Evolutionary conservation across 2,113 vertebrate genomes (phyloP).

Genomic region (Addax nasomaculatus): DNA sequence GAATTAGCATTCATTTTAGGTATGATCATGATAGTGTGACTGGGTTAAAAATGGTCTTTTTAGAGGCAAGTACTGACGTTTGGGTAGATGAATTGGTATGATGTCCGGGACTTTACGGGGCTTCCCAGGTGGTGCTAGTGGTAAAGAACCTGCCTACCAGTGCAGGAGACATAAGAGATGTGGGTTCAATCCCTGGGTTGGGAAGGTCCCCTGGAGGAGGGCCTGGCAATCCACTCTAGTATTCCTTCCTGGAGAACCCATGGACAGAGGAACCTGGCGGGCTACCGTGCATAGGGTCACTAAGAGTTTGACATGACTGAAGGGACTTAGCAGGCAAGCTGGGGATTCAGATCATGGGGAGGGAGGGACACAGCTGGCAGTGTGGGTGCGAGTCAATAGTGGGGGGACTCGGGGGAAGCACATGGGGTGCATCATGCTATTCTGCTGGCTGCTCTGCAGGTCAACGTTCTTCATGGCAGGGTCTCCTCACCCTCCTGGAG

Average conservation of each 20-base stretch:
- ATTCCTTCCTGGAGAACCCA: not conserved
- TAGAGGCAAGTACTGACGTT: not conserved
- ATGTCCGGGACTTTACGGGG: not conserved
- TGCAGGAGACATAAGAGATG: not conserved
- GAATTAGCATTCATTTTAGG: slow-evolving; percentile 2
- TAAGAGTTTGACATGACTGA: not conserved
- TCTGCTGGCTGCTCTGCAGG: not conserved
- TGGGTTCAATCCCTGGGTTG: not conserved
- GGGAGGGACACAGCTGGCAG: not conserved
- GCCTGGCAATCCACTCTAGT: not conserved
- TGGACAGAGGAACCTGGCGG: not conserved
- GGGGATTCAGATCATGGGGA: not conserved
- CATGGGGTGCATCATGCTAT: accelerated
- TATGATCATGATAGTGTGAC: not conserved
- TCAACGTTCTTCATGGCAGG: not conserved
- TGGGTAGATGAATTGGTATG: not conserved
- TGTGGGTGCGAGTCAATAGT: not conserved
- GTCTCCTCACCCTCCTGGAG: no score
- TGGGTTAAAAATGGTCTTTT: not conserved
- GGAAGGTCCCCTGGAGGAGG: not conserved
- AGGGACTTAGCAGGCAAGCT: not conserved
- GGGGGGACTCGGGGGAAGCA: not conserved
- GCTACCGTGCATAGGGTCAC: not conserved
- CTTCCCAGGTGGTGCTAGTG: not conserved
- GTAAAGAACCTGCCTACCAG: not conserved